Evolutionary conservation across 1,140 invertebrate species (phyloP).

Genomic region (Diprion similis): DNA sequence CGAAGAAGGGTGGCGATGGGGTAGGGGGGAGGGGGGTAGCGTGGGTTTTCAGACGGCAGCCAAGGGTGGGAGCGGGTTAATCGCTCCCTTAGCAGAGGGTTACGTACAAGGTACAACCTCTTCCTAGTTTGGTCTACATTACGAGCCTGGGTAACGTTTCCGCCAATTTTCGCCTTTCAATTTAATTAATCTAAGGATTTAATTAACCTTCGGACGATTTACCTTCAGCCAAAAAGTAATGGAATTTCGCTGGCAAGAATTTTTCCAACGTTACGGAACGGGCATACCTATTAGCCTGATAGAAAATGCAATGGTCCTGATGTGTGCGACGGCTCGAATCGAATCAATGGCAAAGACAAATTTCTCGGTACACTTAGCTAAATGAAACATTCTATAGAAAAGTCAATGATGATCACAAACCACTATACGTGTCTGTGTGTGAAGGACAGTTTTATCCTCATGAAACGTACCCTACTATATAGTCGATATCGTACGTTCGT

Average conservation of each 20-base stretch:
- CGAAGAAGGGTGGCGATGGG: background rate
- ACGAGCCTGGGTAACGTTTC: slow-evolving; percentile 7
- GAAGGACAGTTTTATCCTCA: no score
- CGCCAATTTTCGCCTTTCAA: slow-evolving; percentile 12
- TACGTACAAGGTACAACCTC: slow-evolving; percentile 9
- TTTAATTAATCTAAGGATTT: slow-evolving; percentile 13
- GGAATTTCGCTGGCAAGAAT: background rate
- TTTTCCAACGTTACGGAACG: no score
- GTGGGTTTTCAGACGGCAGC: slow-evolving; percentile 11
- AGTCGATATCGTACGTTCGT: no score
- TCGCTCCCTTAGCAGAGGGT: slow-evolving; percentile 10
- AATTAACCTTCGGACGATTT: slow-evolving; percentile 6
- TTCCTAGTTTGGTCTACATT: slow-evolving; percentile 5
- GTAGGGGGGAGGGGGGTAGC: background rate
- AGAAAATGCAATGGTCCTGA: no score
- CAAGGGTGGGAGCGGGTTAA: slow-evolving; percentile 10
- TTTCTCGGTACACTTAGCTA: no score
- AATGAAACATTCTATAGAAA: no score
- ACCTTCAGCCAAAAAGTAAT: background rate
- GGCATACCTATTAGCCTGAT: no score
- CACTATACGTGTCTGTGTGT: no score
- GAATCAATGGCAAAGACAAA: no score
- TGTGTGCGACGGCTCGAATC: no score
- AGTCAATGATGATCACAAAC: no score
- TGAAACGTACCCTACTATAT: no score